Evolutionary conservation across 2,113 vertebrate genomes (phyloP).

Genomic region (Megaptera novaeangliae): DNA sequence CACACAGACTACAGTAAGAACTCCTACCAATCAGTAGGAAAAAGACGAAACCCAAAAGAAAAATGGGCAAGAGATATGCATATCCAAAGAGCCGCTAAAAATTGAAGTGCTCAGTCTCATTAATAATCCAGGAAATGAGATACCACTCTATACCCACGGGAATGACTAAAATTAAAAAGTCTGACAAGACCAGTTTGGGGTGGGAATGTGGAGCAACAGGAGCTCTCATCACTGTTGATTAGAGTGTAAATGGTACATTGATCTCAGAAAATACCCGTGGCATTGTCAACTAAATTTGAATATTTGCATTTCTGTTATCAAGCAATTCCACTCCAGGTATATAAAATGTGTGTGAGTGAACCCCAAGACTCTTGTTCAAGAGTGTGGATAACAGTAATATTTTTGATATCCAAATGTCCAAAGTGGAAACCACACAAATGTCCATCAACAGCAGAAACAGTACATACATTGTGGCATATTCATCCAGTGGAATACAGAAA

Average conservation of each 20-base stretch:
- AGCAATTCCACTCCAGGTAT: neutral
- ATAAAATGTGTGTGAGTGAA: neutral
- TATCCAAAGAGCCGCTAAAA: neutral
- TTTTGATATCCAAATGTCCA: neutral
- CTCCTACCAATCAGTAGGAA: neutral
- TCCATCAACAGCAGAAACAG: neutral
- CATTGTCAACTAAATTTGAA: neutral
- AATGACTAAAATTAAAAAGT: neutral
- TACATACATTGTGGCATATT: neutral
- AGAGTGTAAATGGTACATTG: neutral
- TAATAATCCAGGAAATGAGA: neutral
- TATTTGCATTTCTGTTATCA: neutral
- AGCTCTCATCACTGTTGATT: neutral
- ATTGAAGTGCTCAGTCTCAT: neutral
- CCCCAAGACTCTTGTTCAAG: neutral
- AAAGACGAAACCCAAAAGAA: neutral
- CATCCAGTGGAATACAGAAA: neutral
- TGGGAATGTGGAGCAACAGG: neutral
- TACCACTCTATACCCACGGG: neutral
- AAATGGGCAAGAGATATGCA: neutral
- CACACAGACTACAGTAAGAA: neutral
- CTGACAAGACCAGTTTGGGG: neutral
- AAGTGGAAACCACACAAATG: neutral
- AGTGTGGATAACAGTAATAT: neutral
- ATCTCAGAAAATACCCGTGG: neutral